Base-by-base conservation (phyloP, 2,888 invertebrate genomes). In the Masnerella sp. region DNA sequence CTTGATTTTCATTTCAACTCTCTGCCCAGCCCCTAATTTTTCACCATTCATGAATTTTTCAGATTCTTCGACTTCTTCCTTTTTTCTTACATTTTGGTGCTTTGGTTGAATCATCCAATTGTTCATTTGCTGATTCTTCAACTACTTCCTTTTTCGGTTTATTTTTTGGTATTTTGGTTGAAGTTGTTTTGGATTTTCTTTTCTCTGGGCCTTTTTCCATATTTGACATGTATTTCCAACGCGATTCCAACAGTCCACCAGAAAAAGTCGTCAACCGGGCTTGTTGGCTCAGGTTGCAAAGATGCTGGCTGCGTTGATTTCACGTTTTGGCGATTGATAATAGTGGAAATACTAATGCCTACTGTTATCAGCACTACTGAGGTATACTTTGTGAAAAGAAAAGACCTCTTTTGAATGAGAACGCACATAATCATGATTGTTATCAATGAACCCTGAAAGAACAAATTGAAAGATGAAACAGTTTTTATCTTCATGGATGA, bases 381-480 rank as follows among this genome's bases (percentile, higher is more conserved):
- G 5, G 96, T 73, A 88, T 97, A 98, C 87, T 99, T 98, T 25
- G 93, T 90, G 1, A 92, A 88, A 0, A 92, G 90, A 82, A 98
- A 98, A 49, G 90, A 89, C 83, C 94, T 95, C 80, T 95, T 95
- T 32, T 98, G 87, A 71, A 99, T 94, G 79, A 97, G 89, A 30
- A 96, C 94, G 9, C 98, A 97, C 92, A 99, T 94, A 25, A 97
- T 91, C 94, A 99, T 95, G 87, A 98, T 99, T 0, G 98, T 97
- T 89, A 99, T 96, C 22, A 99, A 89, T 2, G 98, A 98, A 0
- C 98, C 98, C 94, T 94, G 85, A 65, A 52, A 52, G 1, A 14
- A 34, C 22, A 42, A 42, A 18, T 40, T 4, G 8, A 11, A 12
- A 12, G 2, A 18, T 40, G 20, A 40, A 36, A 36, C 7, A 36